phyloP scores from a whole-genome alignment of 2,888 invertebrate genomes.

The Aricia artaxerxes region DNA sequence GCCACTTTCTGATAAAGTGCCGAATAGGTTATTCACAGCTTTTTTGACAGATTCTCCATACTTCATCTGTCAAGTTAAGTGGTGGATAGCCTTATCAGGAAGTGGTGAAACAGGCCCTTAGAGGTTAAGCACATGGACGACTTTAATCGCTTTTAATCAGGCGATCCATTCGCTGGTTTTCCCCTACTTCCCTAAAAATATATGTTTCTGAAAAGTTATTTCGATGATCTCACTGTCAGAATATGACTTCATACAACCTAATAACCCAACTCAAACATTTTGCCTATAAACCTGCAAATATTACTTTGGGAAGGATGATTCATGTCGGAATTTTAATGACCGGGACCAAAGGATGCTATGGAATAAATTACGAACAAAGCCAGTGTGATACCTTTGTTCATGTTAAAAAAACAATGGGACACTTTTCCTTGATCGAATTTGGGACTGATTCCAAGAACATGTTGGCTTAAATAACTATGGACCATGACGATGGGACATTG shows the following conservation, averaged over 20 bases:
- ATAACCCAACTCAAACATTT: neutral
- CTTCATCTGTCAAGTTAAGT: too few species aligned
- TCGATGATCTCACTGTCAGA: neutral
- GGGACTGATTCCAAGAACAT: neutral
- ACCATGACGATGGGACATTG: too few species aligned
- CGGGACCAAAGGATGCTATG: neutral
- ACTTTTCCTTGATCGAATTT: neutral
- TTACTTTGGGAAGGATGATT: neutral
- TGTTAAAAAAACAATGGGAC: constrained; percentile 3
- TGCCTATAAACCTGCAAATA: constrained; percentile 2
- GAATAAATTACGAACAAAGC: constrained; percentile 11
- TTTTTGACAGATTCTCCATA: too few species aligned
- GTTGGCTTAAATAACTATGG: neutral
- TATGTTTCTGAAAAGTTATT: too few species aligned
- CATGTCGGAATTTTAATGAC: constrained; percentile 14
- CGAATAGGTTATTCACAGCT: too few species aligned
- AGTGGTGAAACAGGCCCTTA: too few species aligned
- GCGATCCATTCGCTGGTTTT: too few species aligned
- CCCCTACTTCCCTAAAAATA: too few species aligned
- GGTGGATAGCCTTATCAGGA: too few species aligned
- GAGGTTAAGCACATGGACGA: too few species aligned
- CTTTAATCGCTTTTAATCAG: too few species aligned
- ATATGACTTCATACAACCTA: neutral
- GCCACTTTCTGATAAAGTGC: too few species aligned
- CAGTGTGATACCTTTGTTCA: neutral